Evolutionary conservation across 2,113 vertebrate species (phyloP), one percentile per base, ranked within the genome.

Genomic region (Pseudorhombus dupliciocellatus): DNA sequence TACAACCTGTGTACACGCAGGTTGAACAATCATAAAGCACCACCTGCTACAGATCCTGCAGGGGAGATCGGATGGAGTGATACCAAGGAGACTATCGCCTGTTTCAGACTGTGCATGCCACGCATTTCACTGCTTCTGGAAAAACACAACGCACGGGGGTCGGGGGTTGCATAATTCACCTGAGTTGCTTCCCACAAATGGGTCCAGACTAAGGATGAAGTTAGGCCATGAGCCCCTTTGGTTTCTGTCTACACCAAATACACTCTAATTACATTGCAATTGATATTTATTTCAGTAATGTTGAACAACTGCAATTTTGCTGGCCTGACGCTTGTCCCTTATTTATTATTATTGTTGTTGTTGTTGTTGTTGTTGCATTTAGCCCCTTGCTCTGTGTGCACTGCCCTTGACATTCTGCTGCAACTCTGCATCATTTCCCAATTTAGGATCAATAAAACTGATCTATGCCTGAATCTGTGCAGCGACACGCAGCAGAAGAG

Each of bases 51-150:
- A 7, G 57, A 40, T 34, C 31, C 55, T 22, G n/a, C 8, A 14
- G 11, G 14, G 42, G 34, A 59, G 57, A 59, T 59, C 34, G 26
- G 7, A 37, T 8, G 9, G 1, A 57, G 12, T 12, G 18, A 52
- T 24, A 54, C 52, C 26, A 31, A 31, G 26, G 34, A 37, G 28
- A 21, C 20, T 18, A 12, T 57, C 30, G 18, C 11, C 20, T 81
- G 79, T 57, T 50, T 69, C 12, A 52, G 66, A 70, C 31, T 22
- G 37, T 44, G 22, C 70, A 88, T 89, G 40, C 67, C 81, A 71
- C 31, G 22, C 58, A 77, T 84, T 85, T 75, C 21, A 72, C 34
- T 68, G 50, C 18, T 46, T 69, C 24, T 15, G 20, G 52, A 40
- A 60, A 55, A 40, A 58, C 63, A 48, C 21, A 65, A 53, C 11